Conservation (phyloP, 2,888 invertebrate species). For the Copidosoma aretas region DNA sequence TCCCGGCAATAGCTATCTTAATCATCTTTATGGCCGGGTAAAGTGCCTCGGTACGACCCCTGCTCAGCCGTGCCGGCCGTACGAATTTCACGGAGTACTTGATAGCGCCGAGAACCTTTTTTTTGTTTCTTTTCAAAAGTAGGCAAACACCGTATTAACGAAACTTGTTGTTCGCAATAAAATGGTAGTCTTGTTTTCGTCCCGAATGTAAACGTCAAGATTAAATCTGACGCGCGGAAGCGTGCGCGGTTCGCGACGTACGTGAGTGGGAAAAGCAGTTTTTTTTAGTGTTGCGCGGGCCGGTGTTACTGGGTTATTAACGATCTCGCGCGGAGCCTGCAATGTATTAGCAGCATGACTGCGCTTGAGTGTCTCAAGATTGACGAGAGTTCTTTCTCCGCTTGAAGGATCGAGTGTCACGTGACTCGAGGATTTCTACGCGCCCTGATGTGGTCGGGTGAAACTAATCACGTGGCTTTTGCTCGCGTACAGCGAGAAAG, state of each 20-base stretch:
- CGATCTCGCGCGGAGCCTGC: too few relatives aligned
- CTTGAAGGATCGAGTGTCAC: too few relatives aligned
- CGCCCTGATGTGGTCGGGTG: too few relatives aligned
- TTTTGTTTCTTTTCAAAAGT: not conserved
- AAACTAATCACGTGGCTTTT: too few relatives aligned
- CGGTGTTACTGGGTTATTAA: too few relatives aligned
- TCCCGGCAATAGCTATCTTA: constrained; percentile 28
- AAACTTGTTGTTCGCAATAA: not conserved
- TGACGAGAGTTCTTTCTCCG: too few relatives aligned
- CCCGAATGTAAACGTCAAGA: not conserved
- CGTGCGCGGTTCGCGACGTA: not conserved
- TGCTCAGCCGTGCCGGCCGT: constrained; percentile 14
- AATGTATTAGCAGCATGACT: too few relatives aligned
- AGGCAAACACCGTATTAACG: not conserved
- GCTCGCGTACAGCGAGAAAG: too few relatives aligned
- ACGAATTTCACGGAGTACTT: constrained; percentile 26
- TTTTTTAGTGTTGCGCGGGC: too few relatives aligned
- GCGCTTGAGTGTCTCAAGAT: too few relatives aligned
- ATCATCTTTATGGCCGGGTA: constrained; percentile 32
- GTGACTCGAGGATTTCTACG: too few relatives aligned
- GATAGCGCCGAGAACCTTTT: constrained; percentile 6
- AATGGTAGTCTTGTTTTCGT: too few relatives aligned
- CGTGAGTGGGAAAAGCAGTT: not conserved
- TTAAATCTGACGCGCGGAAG: not conserved
- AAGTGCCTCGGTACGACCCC: constrained; percentile 9